phyloP scores from a whole-genome alignment of 2,888 invertebrate genomes.

The Troides helena region DNA sequence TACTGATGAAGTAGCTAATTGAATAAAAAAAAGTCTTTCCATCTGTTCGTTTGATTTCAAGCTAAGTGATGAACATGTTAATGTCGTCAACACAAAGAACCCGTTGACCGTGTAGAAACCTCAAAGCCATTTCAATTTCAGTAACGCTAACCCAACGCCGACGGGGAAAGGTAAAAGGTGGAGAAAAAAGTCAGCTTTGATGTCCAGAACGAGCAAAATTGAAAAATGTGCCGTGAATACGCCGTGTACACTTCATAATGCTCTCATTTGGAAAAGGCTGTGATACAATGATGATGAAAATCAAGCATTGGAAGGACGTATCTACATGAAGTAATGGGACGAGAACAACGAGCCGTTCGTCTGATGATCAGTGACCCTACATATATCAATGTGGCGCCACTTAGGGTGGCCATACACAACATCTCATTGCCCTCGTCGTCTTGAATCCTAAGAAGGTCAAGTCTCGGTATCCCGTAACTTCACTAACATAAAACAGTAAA shows the following conservation, averaged over 20 bases:
- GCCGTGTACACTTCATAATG: background rate
- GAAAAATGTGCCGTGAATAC: constrained; percentile 14
- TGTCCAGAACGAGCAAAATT: constrained; percentile 13
- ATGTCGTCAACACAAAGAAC: constrained; percentile 9
- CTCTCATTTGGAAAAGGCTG: background rate
- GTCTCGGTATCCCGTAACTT: too few species aligned
- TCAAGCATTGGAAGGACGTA: too few species aligned
- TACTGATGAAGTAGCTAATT: too few species aligned
- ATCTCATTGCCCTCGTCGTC: too few species aligned
- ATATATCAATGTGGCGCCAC: too few species aligned
- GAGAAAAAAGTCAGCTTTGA: constrained; percentile 19
- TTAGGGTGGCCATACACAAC: too few species aligned
- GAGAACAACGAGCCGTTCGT: too few species aligned
- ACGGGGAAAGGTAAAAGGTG: constrained; percentile 18
- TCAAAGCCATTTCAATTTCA: constrained; percentile 20
- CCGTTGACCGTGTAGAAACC: constrained; percentile 10
- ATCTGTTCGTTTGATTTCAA: background rate
- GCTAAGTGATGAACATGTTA: constrained; percentile 9
- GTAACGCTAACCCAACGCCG: constrained; percentile 2
- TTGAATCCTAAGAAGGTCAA: too few species aligned
- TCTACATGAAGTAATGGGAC: too few species aligned
- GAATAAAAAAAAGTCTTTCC: background rate
- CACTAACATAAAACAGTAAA: too few species aligned
- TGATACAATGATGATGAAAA: background rate
- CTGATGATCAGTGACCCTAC: too few species aligned